Percentiles rank a stretch among this genome's conserved stretches.
phyloP scores from a whole-genome alignment of 2,113 vertebrate genomes.

The Maccullochella peelii region DNA sequence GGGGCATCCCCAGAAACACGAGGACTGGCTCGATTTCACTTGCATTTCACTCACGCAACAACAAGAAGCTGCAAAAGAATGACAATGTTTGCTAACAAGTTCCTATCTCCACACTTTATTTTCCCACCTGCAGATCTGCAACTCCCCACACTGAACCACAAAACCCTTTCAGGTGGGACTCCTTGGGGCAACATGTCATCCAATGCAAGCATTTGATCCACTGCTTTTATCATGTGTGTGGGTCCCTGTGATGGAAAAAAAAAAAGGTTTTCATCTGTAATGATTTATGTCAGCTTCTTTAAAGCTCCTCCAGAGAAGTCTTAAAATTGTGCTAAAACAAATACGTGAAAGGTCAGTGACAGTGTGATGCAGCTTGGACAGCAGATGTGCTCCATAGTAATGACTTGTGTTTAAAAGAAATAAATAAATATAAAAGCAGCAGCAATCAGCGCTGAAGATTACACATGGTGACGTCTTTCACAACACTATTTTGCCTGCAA shows the following conservation, averaged over 20 bases:
- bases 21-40: neutral
- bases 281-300: slow-evolving; percentile 12
- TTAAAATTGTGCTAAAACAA: neutral
- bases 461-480: slow-evolving; percentile 57
- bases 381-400: slow-evolving; percentile 48
- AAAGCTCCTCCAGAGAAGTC: neutral
- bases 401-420: slow-evolving; percentile 24
- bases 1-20: slow-evolving; percentile 25
- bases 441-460: slow-evolving; percentile 32
- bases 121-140: slow-evolving; percentile 11
- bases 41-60: slow-evolving; percentile 11
- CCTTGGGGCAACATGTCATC: slow-evolving; percentile 31
- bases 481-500: slow-evolving; percentile 32
- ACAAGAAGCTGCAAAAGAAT: neutral
- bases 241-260: neutral
- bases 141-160: neutral
- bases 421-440: slow-evolving; percentile 6
- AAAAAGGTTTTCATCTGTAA: slow-evolving; percentile 35
- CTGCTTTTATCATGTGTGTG: slow-evolving; percentile 23
- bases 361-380: slow-evolving; percentile 13
- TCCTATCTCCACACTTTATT: neutral
- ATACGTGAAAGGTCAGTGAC: slow-evolving; percentile 42
- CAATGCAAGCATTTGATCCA: slow-evolving; percentile 38
- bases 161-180: slow-evolving; percentile 38
- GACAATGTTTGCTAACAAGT: neutral